Conservation (phyloP, 1,140 invertebrate genomes). For the Probaryconus sp. region DNA sequence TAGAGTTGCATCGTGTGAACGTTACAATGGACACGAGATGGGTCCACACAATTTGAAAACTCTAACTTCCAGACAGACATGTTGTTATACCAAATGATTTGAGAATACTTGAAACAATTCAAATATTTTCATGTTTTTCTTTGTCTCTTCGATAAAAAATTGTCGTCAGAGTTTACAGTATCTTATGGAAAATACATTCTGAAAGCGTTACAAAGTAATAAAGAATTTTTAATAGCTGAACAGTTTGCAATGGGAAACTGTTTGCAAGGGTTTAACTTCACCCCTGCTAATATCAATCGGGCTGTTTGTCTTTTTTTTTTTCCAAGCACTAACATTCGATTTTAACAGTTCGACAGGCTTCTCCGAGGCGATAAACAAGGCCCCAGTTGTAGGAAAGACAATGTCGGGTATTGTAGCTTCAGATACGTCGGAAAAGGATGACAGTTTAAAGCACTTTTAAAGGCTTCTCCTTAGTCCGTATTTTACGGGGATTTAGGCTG, state of each 20-base stretch:
- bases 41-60: slow-evolving; percentile 17
- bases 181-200: too few relatives aligned
- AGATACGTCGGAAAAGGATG: slow-evolving; percentile 30
- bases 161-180: too few relatives aligned
- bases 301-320: slow-evolving; percentile 58
- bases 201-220: slow-evolving; percentile 26
- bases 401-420: slow-evolving; percentile 52
- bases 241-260: too few relatives aligned
- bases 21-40: slow-evolving; percentile 27
- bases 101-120: too few relatives aligned
- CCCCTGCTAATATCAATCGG: slow-evolving; percentile 37
- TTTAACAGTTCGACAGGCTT: slow-evolving; percentile 63
- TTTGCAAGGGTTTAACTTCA: slow-evolving; percentile 31
- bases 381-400: slow-evolving; percentile 40
- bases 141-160: too few relatives aligned
- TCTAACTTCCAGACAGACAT: too few relatives aligned
- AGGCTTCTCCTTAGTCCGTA: slow-evolving; percentile 61
- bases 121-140: too few relatives aligned
- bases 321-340: slow-evolving; percentile 61
- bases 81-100: too few relatives aligned
- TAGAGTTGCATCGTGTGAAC: slow-evolving; percentile 58
- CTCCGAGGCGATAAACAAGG: slow-evolving; percentile 65
- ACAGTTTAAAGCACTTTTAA: slow-evolving; percentile 56
- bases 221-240: too few relatives aligned
- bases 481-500: slow-evolving; percentile 78